phyloP scores from a whole-genome alignment of 2,113 vertebrate genomes.

The Nipponia nippon region DNA sequence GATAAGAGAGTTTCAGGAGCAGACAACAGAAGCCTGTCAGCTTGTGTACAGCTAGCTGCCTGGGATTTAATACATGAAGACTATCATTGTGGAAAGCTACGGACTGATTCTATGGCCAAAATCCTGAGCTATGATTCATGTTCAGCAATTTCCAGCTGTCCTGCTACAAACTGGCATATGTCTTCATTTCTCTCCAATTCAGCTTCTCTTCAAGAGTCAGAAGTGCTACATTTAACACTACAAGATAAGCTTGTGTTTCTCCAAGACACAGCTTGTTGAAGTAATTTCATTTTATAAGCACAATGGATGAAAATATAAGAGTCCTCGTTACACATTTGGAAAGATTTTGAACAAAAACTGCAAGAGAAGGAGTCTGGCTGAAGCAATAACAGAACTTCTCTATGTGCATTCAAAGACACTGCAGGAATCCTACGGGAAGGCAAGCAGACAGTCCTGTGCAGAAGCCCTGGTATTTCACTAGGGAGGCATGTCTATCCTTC shows the following conservation, averaged over 20 bases:
- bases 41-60: not conserved
- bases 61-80: not conserved
- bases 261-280: not conserved
- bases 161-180: not conserved
- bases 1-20: conserved; percentile 24
- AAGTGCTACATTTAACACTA: not conserved
- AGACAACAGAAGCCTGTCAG: conserved; percentile 6
- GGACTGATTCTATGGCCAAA: not conserved
- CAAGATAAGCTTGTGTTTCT: not conserved
- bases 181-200: not conserved
- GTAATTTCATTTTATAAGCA: not conserved
- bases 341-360: not conserved
- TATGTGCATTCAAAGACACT: not conserved
- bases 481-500: not conserved
- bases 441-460: not conserved
- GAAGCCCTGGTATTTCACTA: not conserved
- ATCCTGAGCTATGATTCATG: not conserved
- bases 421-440: not conserved
- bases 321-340: not conserved
- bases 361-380: not conserved
- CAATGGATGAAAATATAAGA: not conserved
- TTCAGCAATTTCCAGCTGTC: conserved; percentile 14
- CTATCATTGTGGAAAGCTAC: not conserved
- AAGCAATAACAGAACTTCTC: not conserved
- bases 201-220: not conserved